Percentiles rank a stretch among this genome's conserved stretches.
phyloP scores from a whole-genome alignment of 2,113 vertebrate species.

The Anolis sagrei region DNA sequence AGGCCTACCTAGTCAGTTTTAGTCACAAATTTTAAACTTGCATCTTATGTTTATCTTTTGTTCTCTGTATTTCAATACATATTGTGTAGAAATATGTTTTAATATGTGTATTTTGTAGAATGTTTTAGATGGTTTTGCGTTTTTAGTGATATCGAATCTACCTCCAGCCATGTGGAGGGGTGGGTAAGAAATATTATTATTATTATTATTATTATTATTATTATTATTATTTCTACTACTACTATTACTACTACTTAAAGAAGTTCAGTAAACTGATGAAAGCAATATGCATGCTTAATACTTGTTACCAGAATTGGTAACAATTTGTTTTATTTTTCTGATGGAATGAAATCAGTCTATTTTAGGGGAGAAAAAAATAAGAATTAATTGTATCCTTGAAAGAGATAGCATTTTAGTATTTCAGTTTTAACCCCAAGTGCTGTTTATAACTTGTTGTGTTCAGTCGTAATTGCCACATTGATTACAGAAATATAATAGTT shows the following conservation, averaged over 20 bases:
- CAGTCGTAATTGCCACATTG: conserved; percentile 67
- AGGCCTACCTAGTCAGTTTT: no score
- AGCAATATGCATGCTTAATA: not conserved
- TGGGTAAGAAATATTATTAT: no score
- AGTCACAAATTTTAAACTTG: no score
- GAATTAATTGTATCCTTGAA: conserved; percentile 22
- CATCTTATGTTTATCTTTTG: no score
- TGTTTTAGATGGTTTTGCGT: no score
- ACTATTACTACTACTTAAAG: not conserved
- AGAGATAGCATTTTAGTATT: conserved; percentile 41
- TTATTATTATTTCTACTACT: no score
- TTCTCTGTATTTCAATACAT: no score
- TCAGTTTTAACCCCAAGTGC: conserved; percentile 51
- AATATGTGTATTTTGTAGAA: no score
- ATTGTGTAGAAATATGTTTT: no score
- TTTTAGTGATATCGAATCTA: no score
- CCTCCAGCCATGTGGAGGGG: no score
- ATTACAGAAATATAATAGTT: conserved; percentile 70
- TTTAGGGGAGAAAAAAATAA: not conserved
- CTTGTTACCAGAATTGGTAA: not conserved
- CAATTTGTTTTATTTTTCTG: not conserved
- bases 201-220: no score
- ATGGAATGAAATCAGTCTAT: not conserved
- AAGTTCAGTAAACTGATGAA: not conserved
- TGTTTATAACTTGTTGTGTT: conserved; percentile 62